Evolutionary conservation across 2,113 vertebrate genomes (phyloP).

Genomic region (Tachuris rubrigastra): DNA sequence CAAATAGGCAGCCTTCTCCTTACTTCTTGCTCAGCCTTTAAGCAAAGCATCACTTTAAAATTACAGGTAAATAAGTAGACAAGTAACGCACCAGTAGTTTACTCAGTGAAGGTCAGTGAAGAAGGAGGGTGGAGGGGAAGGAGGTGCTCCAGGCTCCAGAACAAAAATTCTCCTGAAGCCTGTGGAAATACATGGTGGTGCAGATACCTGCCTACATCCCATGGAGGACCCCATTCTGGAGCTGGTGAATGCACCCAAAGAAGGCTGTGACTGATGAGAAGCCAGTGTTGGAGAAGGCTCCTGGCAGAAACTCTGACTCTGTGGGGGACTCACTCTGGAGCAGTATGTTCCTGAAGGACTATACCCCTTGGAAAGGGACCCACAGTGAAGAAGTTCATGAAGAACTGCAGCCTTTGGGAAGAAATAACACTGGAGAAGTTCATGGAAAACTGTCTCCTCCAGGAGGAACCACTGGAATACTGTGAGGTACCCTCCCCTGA

Average conservation of each 20-base stretch:
- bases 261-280: not conserved
- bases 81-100: not conserved
- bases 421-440: not conserved
- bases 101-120: not conserved
- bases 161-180: not conserved
- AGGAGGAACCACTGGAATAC: not conserved
- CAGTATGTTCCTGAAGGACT: not conserved
- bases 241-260: not conserved
- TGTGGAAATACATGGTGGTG: fast-evolving
- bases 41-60: not conserved
- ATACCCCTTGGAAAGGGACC: not conserved
- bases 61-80: not conserved
- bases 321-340: fast-evolving
- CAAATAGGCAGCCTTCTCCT: not conserved
- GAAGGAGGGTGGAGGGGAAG: not conserved
- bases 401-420: not conserved
- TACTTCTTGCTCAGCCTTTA: not conserved
- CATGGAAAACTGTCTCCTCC: fast-evolving
- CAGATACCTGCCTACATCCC: not conserved
- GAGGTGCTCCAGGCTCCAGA: not conserved
- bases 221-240: not conserved
- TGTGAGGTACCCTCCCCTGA: not conserved
- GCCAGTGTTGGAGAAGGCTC: not conserved
- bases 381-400: fast-evolving
- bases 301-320: not conserved